phyloP scores from a whole-genome alignment of 1,140 invertebrate species.

The Polypedilum vanderplanki region DNA sequence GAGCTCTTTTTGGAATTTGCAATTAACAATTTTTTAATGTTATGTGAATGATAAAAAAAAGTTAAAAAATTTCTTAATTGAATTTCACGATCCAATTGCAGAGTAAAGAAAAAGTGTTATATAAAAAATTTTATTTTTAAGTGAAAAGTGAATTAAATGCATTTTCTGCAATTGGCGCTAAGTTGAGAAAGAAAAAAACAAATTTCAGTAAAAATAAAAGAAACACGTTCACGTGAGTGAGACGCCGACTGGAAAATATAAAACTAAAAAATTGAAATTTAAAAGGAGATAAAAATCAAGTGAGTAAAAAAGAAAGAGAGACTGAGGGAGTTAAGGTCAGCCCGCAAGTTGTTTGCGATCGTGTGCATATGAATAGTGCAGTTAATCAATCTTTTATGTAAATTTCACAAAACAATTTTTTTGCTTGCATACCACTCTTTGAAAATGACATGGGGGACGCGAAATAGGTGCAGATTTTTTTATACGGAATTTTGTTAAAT shows the following conservation, averaged over 20 bases:
- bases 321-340: constrained; percentile 10
- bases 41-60: too few species aligned
- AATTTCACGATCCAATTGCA: too few species aligned
- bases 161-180: not conserved
- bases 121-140: not conserved
- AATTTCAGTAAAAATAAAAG: not conserved
- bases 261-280: not conserved
- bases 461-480: too few species aligned
- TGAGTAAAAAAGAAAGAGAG: not conserved
- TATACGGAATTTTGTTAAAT: too few species aligned
- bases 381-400: constrained; percentile 19
- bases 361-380: not conserved
- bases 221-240: constrained; percentile 10
- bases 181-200: not conserved
- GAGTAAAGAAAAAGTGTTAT: not conserved
- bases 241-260: not conserved
- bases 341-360: constrained; percentile 2
- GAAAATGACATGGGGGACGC: too few species aligned
- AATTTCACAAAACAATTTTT: not conserved
- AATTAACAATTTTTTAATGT: too few species aligned
- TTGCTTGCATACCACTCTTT: too few species aligned
- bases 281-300: not conserved
- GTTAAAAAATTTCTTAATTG: too few species aligned
- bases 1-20: too few species aligned
- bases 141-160: not conserved